Percentiles rank a stretch among this genome's conserved stretches.
These are phyloP conservation scores for Leptinotarsa juncta DNA, from an alignment of 2,888 invertebrate genomes.

Conservation along the genomic window DNA sequence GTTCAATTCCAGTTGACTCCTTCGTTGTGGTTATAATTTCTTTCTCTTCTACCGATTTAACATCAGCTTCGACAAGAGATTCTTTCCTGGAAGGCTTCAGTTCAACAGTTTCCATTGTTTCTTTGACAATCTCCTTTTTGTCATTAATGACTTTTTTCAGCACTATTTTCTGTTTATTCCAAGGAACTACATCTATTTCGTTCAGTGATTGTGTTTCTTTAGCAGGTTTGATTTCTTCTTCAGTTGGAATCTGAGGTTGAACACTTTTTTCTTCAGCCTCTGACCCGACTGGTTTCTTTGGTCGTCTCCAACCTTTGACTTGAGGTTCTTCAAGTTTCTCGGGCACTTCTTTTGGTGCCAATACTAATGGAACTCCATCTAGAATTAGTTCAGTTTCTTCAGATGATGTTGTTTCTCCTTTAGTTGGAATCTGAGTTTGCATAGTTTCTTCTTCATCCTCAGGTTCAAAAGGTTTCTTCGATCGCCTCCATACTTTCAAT, in stretches of 20 bases:
- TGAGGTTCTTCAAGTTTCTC: too few species aligned
- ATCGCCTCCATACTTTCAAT: conserved; percentile 55
- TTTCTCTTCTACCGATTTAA: conserved; percentile 40
- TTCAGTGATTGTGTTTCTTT: conserved; percentile 28
- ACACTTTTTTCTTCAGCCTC: conserved; percentile 3
- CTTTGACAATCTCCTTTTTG: conserved; percentile 60
- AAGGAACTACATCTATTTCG: conserved; percentile 65
- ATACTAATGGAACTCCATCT: too few species aligned
- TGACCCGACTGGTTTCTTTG: too few species aligned
- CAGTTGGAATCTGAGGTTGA: neutral
- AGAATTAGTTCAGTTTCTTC: too few species aligned
- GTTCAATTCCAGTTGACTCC: conserved; percentile 52
- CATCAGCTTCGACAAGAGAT: conserved; percentile 10
- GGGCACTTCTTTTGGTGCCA: too few species aligned
- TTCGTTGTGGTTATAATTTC: conserved; percentile 55
- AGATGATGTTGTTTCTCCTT: too few species aligned
- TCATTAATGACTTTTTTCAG: conserved; percentile 65
- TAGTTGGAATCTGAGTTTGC: too few species aligned
- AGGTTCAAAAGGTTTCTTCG: conserved; percentile 38
- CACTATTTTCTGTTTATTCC: conserved; percentile 74
- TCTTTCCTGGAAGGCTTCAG: conserved; percentile 45
- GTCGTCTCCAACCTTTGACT: too few species aligned
- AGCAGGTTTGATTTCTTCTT: neutral
- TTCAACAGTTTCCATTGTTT: conserved; percentile 47
- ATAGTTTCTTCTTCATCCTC: conserved; percentile 1